Evolutionary conservation across 2,888 invertebrate species (phyloP).

Genomic region (Drosophila formosana): DNA sequence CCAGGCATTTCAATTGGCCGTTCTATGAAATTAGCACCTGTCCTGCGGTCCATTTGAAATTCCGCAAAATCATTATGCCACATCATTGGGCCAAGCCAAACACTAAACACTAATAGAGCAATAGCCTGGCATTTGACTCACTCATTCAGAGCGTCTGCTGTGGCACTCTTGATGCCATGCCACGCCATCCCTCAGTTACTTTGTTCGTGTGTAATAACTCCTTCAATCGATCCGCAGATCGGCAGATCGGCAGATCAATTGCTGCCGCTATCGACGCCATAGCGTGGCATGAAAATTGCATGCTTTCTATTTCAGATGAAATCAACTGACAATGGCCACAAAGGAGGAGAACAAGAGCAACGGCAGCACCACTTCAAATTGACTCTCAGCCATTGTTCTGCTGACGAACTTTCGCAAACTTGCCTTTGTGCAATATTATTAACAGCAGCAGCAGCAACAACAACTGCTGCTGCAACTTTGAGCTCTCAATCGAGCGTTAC

Average conservation of each 20-base stretch:
- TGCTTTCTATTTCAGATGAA: slow-evolving; percentile 81
- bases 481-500: slow-evolving; percentile 82
- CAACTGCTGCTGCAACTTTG: slow-evolving; percentile 58
- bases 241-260: slow-evolving; percentile 73
- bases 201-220: slow-evolving; percentile 81
- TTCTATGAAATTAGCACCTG: slow-evolving; percentile 84
- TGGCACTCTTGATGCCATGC: slow-evolving; percentile 5
- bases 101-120: slow-evolving; percentile 72
- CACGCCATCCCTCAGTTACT: slow-evolving; percentile 13
- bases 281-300: slow-evolving; percentile 78
- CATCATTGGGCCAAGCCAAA: slow-evolving; percentile 66
- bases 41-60: slow-evolving; percentile 81
- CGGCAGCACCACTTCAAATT: slow-evolving; percentile 60
- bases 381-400: slow-evolving; percentile 74
- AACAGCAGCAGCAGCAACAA: slow-evolving; percentile 54
- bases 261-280: slow-evolving; percentile 77
- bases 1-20: slow-evolving; percentile 78
- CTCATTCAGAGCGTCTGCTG: slow-evolving; percentile 19
- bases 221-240: slow-evolving; percentile 73
- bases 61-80: slow-evolving; percentile 82
- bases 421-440: slow-evolving; percentile 80
- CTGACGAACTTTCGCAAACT: slow-evolving; percentile 78
- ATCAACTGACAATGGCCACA: slow-evolving; percentile 78
- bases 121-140: slow-evolving; percentile 55
- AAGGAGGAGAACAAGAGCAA: slow-evolving; percentile 30